Conservation (phyloP, 1,140 invertebrate genomes). For the Piezodorus guildinii region DNA sequence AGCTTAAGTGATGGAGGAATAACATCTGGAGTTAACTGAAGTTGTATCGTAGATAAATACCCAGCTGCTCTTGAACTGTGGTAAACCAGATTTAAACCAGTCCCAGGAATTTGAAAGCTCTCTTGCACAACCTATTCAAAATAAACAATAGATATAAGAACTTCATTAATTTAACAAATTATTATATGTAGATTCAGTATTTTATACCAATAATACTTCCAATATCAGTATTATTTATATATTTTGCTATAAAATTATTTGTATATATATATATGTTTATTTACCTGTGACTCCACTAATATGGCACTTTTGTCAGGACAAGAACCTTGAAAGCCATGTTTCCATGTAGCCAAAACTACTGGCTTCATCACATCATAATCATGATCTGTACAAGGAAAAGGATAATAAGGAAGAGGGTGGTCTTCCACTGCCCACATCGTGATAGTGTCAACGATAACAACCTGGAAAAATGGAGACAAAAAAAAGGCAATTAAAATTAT, state of each 20-base stretch:
- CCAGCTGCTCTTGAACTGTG: conserved; percentile 84
- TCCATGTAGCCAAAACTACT: conserved; percentile 89
- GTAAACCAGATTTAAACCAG: conserved; percentile 85
- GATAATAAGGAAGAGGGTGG: conserved; percentile 44
- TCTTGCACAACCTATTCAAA: conserved; percentile 73
- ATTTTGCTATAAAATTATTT: too few relatives aligned
- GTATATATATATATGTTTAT: not conserved
- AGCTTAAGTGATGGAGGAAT: conserved; percentile 69
- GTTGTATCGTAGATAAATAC: conserved; percentile 87
- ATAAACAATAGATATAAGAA: too few relatives aligned
- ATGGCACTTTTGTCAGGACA: conserved; percentile 87
- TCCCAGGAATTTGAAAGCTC: conserved; percentile 82
- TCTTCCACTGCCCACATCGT: conserved; percentile 75
- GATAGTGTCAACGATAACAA: conserved; percentile 79
- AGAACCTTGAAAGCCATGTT: conserved; percentile 88
- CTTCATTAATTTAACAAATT: not conserved
- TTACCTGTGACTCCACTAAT: conserved; percentile 81
- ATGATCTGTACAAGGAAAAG: conserved; percentile 74
- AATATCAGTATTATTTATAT: too few relatives aligned
- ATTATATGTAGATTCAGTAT: too few relatives aligned
- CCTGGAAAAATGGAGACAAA: conserved; percentile 38
- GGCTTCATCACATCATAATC: conserved; percentile 91
- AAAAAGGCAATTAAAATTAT: not conserved
- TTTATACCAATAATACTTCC: too few relatives aligned
- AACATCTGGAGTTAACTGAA: conserved; percentile 78